Conservation (phyloP, 1,140 invertebrate species). For the Prorops nasuta region DNA sequence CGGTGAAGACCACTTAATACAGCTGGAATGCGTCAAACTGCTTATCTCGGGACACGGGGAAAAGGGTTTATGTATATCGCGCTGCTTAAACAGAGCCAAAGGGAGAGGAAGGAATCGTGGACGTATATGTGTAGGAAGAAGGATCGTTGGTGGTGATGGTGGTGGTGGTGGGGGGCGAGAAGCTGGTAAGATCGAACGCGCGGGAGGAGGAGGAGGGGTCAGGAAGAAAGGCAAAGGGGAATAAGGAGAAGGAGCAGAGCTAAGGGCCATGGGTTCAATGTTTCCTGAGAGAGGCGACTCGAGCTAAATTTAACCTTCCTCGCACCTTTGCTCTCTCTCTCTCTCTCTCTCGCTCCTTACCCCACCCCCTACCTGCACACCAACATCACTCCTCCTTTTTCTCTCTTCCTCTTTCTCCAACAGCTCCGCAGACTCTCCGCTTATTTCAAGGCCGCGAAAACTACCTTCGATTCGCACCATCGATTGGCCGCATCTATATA, state of each 20-base stretch:
- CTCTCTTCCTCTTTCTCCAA: no score
- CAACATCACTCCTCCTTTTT: no score
- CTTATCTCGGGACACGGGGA: slow-evolving; percentile 15
- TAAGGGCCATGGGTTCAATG: slow-evolving; percentile 38
- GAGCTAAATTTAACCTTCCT: slow-evolving; percentile 36
- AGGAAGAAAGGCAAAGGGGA: slow-evolving; percentile 12
- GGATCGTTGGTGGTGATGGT: background rate
- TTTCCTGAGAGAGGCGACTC: slow-evolving; percentile 33
- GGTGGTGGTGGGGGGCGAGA: background rate
- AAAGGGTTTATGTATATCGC: slow-evolving; percentile 7
- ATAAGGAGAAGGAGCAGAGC: no score
- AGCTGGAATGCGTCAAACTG: slow-evolving; percentile 14
- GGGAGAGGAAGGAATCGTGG: background rate
- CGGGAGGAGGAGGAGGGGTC: background rate
- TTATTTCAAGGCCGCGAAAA: slow-evolving; percentile 26
- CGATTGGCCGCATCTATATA: no score
- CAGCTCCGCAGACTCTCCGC: no score
- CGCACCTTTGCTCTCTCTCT: slow-evolving; percentile 21
- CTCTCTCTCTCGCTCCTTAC: no score
- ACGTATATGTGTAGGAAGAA: background rate
- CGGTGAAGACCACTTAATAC: slow-evolving; percentile 12
- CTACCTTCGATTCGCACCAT: slow-evolving; percentile 22
- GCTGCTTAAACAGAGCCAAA: background rate
- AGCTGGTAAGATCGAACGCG: background rate
- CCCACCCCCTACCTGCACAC: no score